Base-by-base conservation (phyloP, 2,888 invertebrate genomes). In the Willowsia nigromaculata region DNA sequence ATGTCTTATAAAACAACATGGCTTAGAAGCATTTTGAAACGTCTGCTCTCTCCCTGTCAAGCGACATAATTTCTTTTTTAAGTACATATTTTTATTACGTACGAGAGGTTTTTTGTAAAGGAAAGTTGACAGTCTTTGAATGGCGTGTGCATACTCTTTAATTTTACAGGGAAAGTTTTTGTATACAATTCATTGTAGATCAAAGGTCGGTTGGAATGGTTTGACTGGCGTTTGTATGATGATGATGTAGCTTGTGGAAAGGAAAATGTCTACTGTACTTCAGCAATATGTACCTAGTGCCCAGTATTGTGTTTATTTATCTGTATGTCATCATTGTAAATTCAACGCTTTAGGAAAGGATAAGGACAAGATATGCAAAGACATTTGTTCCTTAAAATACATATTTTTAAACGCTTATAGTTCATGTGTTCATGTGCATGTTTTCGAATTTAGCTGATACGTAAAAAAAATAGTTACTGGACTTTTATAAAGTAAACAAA, bases 181-280 rank as follows among this genome's bases (percentile, higher is more conserved):
- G 47, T 40, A 53, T 30, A 81, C 40, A 40, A 81, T 68, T 81
- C 81, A 62, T 11, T 40, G 27, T 62, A 81, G 81, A 81, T 81
- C 81, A 81, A 81, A 56, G 80, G 50, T 47, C 33, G 9, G 2
- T 13, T 18, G 11, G 11, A 9, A 2, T 15, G n/a, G 33, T n/a
- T 65, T 30, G 5, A n/a, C 7, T n/a, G n/a, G n/a, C 30, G 30
- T 27, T 27, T 27, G 27, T 9, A 13, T 13, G 59, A 59, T 0
- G 27, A 15, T 25, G 13, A 1, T 59, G 9, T 56, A 56, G 18
- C 11, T 11, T 13, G 11, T 13, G 50, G 3, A 50, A 3, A 56
- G 18, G 3, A 56, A 3, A 56, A 11, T 56, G 5, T 18, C 22
- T 4, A 7, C 22, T 43, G 71, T 47, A 71, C 43, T 25, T n/a